Evolutionary conservation across 1,140 invertebrate species (phyloP), one percentile per base, ranked within the genome.

Genomic region (Trigoniulus corallinus): DNA sequence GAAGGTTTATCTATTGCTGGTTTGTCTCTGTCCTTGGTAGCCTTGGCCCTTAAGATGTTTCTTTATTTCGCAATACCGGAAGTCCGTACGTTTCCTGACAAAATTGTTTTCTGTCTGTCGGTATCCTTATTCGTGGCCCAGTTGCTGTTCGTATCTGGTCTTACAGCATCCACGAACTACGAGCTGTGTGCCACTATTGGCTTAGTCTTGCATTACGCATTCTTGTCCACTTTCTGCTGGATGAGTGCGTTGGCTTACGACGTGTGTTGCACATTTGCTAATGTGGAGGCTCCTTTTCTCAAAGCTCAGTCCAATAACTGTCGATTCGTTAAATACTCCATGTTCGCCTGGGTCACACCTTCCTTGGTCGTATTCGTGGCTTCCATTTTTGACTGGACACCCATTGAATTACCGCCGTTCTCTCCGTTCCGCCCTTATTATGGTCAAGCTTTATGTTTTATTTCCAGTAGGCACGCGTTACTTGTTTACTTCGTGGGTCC

Each of bases 181-280:
- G 7, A 20, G 0, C 42, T 67, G 2, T 75, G 74, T 56, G 64
- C 67, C 37, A 58, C 64, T 0, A 63, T 82, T 75, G 85, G 84
- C 47, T 75, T 86, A 42, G 71, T 77, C 57, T 83, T 88, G 71
- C 91, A 95, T 64, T 95, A 92, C 74, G 82, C 88, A 67, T 92
- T 92, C 68, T 72, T 95, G 60, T 78, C 87, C 24, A 85, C 89
- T 52, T 95, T 95, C 73, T 91, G 89, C 66, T 96, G 92, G 92
- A 81, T 95, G 51, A 88, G 87, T 67, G 85, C 86, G 34, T 92
- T 94, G 84, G 88, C 88, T 65, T 88, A 89, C 70, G 89, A 93
- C 68, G 88, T 92, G 62, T 92, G 85, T 81, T 85, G 85, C 78
- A 92, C 88, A 13, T 73, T 74, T 56, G 64, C 55, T 20, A 54